Evolutionary conservation across 2,113 vertebrate species (phyloP).

Genomic region (Pteronura brasiliensis): DNA sequence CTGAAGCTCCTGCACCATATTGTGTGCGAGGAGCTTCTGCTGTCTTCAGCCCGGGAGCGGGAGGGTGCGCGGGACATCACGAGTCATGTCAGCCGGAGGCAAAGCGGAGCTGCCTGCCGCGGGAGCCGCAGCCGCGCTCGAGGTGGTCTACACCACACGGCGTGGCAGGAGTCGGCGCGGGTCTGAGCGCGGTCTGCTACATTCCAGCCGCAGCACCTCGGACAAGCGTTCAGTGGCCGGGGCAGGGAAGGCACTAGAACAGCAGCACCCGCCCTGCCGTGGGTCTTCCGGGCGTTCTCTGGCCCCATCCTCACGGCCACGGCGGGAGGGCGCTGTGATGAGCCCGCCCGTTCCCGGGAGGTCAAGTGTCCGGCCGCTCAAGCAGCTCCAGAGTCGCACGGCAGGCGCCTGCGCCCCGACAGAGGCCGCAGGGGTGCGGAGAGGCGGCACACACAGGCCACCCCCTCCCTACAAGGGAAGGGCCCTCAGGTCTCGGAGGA

Average conservation of each 20-base stretch:
- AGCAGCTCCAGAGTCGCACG: background rate
- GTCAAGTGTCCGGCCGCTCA: background rate
- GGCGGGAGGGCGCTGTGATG: accelerated
- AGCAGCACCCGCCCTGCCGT: accelerated
- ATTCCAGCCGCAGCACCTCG: accelerated
- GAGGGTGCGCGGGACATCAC: background rate
- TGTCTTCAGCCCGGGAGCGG: background rate
- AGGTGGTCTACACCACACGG: no score
- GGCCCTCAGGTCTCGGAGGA: no score
- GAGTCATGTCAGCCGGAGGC: background rate
- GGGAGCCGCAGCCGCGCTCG: accelerated
- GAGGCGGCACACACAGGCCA: background rate
- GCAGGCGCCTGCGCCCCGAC: accelerated
- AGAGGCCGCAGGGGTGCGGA: accelerated
- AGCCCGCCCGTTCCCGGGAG: no score
- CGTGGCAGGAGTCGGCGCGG: background rate
- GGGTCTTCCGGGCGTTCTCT: accelerated
- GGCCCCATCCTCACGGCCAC: accelerated
- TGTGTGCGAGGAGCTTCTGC: background rate
- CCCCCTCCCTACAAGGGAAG: no score
- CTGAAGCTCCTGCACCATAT: background rate
- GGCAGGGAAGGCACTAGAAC: background rate
- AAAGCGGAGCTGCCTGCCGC: background rate
- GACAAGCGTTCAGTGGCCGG: accelerated
- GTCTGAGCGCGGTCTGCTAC: background rate